Conservation (phyloP, 1,140 invertebrate genomes). For the Procambarus virginalis region DNA sequence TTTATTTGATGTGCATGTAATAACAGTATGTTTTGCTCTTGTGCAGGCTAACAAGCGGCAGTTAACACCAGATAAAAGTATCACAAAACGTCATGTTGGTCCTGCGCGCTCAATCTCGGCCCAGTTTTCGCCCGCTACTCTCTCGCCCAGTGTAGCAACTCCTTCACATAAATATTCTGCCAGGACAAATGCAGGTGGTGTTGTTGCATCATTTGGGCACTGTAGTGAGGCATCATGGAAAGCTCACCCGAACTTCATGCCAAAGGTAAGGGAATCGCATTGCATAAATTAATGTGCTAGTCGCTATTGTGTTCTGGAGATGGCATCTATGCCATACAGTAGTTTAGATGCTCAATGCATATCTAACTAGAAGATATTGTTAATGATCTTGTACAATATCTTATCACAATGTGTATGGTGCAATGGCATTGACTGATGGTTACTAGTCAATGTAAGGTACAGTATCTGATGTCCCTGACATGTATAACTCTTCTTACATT, state of each 20-base stretch:
- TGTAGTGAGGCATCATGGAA: conserved; percentile 26
- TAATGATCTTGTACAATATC: too few relatives aligned
- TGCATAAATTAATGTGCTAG: too few relatives aligned
- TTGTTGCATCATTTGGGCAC: conserved; percentile 75
- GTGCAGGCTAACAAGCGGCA: conserved; percentile 24
- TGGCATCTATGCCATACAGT: too few relatives aligned
- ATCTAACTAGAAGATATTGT: too few relatives aligned
- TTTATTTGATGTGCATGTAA: not conserved
- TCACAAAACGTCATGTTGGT: conserved; percentile 33
- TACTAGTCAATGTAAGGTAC: too few relatives aligned
- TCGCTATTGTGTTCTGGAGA: too few relatives aligned
- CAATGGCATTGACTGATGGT: too few relatives aligned
- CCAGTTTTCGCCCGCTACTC: conserved; percentile 47
- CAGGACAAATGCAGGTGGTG: conserved; percentile 77
- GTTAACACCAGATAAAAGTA: conserved; percentile 19
- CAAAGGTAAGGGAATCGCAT: conserved; percentile 7
- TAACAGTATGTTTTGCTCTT: not conserved
- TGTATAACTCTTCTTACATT: too few relatives aligned
- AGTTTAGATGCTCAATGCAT: too few relatives aligned
- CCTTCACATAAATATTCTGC: conserved; percentile 77
- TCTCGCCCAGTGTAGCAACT: conserved; percentile 68
- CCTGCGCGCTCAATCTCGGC: conserved; percentile 43
- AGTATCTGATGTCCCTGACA: too few relatives aligned
- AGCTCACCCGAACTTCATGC: conserved; percentile 6
- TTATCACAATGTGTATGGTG: too few relatives aligned